Base-by-base conservation (phyloP, 23 tunicate genomes). In the Trididemnum clinides region DNA sequence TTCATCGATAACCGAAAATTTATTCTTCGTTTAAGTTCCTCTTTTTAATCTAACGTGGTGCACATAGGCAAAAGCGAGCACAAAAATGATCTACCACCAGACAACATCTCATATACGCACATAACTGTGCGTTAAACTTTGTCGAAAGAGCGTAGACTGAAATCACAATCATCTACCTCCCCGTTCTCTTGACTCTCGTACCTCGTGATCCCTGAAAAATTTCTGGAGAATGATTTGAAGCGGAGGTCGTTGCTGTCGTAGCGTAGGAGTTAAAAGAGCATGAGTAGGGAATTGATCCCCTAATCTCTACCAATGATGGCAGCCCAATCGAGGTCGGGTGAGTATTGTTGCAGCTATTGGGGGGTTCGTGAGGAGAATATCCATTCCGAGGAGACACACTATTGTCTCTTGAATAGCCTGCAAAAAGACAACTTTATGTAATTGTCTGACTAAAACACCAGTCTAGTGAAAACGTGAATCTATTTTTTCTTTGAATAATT, bases 371-470 rank as follows among this genome's bases (percentile, higher is more conserved):
- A 1, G 97, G 97, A 44, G 97, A 92, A 80, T 83, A 92, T 25
- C 97, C 92, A 54, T 84, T 87, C 34, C 87, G 33, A 34, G 91
- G 91, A 2, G 97, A 87, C 23, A 83, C 88, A 69, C 91, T 87
- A 86, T 92, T 74, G 10, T 88, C 97, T 38, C 97, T 64, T 28
- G 97, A 92, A 72, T 87, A 92, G 31, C 97, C 97, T 92, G 83
- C n/a, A n/a, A n/a, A 78, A 12, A 62, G 27, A 15, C 27, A 62
- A 62, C 21, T 62, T 44, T 7, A 44, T 15, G 12, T 15, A 44
- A 44, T 44, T 7, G 15, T 15, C 10, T 44, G 54, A 44, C 15
- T 15, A 10, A 44, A 15, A 44, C 54, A 10, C 54, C 15, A 7
- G 15, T 44, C 18, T 0, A 50, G 39, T 21, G 12, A 25, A 33